Conservation (phyloP, 2,888 invertebrate genomes). For the Osmoderma eremita region DNA sequence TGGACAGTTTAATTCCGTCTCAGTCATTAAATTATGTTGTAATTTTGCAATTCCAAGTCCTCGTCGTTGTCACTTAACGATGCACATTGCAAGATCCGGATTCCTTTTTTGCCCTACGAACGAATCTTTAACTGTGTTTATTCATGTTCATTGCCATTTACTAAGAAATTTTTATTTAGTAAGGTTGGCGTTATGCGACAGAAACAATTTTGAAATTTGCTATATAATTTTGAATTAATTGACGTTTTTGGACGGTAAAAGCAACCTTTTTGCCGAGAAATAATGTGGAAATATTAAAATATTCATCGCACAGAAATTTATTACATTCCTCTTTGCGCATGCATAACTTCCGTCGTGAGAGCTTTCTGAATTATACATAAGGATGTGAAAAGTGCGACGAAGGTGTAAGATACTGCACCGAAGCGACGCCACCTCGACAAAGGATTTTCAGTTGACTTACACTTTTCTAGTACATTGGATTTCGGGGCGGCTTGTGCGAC, state of each 20-base stretch:
- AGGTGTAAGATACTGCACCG: background rate
- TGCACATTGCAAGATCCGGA: slow-evolving; percentile 35
- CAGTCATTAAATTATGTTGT: slow-evolving; percentile 49
- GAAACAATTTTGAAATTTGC: no score
- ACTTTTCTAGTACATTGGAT: slow-evolving; percentile 32
- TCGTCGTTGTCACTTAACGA: slow-evolving; percentile 46
- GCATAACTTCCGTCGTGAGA: no score
- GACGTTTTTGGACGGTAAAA: no score
- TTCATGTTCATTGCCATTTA: background rate
- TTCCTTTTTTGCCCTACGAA: slow-evolving; percentile 19
- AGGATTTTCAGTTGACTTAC: slow-evolving; percentile 30
- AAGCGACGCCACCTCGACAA: slow-evolving; percentile 4
- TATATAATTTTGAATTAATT: no score
- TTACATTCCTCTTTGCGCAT: no score
- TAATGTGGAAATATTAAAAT: no score
- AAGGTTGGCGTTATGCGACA: no score
- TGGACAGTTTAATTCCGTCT: slow-evolving; percentile 39
- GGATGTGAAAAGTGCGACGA: background rate
- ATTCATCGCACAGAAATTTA: no score
- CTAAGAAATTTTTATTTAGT: slow-evolving; percentile 19
- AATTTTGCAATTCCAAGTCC: slow-evolving; percentile 48
- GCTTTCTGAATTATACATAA: no score
- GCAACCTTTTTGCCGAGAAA: no score
- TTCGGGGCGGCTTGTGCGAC: slow-evolving; percentile 23
- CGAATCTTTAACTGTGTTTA: no score